Conservation (phyloP, 2,888 invertebrate species). For the Polydesmus complanatus region DNA sequence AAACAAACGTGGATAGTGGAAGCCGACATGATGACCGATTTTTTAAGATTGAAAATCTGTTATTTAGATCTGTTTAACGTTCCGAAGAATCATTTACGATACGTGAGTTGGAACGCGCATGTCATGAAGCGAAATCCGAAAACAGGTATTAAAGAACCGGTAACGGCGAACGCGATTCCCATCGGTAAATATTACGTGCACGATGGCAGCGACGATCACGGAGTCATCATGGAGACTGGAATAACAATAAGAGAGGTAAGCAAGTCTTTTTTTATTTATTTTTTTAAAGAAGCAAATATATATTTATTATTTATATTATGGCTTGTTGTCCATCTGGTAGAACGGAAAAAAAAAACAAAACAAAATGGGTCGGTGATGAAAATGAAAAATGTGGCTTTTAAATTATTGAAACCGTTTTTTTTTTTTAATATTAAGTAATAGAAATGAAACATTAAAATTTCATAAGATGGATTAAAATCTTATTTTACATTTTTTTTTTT, state of each 20-base stretch:
- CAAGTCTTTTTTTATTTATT: too few relatives aligned
- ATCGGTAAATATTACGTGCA: constrained; percentile 68
- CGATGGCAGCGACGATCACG: constrained; percentile 62
- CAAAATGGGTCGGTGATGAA: too few relatives aligned
- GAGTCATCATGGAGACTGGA: constrained; percentile 65
- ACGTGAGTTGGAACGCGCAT: constrained; percentile 58
- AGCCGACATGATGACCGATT: constrained; percentile 61
- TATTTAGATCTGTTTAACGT: constrained; percentile 63
- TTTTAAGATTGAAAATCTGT: constrained; percentile 55
- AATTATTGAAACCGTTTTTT: too few relatives aligned
- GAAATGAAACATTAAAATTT: too few relatives aligned
- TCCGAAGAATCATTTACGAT: constrained; percentile 57
- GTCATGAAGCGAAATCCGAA: constrained; percentile 44
- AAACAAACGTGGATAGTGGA: constrained; percentile 66
- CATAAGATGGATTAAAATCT: too few relatives aligned
- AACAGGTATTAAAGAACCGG: constrained; percentile 45
- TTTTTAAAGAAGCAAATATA: not conserved
- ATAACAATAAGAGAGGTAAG: constrained; percentile 55
- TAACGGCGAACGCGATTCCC: constrained; percentile 54
- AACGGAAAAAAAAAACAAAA: too few relatives aligned
- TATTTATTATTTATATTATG: not conserved
- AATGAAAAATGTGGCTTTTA: too few relatives aligned
- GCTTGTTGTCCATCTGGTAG: too few relatives aligned
- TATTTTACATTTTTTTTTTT: too few relatives aligned
- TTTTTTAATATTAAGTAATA: too few relatives aligned